Evolutionary conservation across 2,113 vertebrate genomes (phyloP), one percentile per base, ranked within the genome.

Genomic region (Protobothrops mucrosquamatus): DNA sequence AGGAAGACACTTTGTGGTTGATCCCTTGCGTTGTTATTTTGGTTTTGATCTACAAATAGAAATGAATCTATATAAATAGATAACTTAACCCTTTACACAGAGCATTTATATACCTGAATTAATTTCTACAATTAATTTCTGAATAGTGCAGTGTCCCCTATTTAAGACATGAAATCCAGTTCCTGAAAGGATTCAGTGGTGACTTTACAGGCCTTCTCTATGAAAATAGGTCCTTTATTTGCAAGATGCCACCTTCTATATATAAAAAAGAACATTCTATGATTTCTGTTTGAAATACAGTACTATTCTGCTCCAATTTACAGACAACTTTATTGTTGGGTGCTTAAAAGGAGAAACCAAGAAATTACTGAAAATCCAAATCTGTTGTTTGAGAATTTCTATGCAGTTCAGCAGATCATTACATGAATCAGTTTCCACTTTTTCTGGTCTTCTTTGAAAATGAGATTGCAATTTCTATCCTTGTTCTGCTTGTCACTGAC

Each of bases 291-390:
- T 85, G 59, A 52, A 39, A 89, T 95, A 91, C 3, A 39, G 87
- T 95, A 91, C 3, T 94, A 92, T 93, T 12, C 24, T 23, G 3
- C 88, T 93, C 46, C 43, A 56, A 14, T 92, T 52, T 95, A 87
- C 64, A 74, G 55, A 74, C 6, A 51, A 51, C 94, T 97, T 94
- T 94, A 93, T 96, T 94, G 96, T 74, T 91, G 95, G 92, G 91
- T 89, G 93, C 92, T 74, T 64, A 92, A 95, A 94, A 59, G 89
- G 52, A 91, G 92, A 69, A 69, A 93, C 39, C 11, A 0, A 69
- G 86, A 89, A 93, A 94, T 96, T 88, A 55, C 46, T 43, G 87
- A 90, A 95, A 69, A 91, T 61, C 93, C 94, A 95, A 95, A 91
- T 48, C 91, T 26, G 0, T 93, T 88, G 3, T 24, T 94, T 64